Evolutionary conservation across 2,797 vertebrate genomes (phyloP).

Genomic region (Crossoptilon crossoptilon): DNA sequence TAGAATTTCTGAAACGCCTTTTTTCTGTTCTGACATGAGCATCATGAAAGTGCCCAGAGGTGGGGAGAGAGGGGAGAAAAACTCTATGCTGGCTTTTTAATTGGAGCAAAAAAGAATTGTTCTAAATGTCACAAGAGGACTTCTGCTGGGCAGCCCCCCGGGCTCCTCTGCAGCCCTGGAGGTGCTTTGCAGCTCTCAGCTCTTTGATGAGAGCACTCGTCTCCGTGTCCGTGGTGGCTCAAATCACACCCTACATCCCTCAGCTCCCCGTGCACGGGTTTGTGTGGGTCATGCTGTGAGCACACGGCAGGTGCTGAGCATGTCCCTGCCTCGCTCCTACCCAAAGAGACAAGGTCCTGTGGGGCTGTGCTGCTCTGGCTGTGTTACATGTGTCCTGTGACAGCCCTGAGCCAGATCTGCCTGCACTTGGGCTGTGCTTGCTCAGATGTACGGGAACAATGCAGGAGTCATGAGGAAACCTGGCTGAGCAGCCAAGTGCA

Average conservation of each 20-base stretch:
- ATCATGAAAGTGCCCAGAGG: not conserved
- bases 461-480: not conserved
- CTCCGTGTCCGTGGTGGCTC: not conserved
- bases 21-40: not conserved
- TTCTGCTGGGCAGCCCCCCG: not conserved
- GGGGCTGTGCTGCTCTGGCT: not conserved
- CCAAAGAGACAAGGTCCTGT: not conserved
- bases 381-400: not conserved
- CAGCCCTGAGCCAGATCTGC: not conserved
- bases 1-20: not conserved
- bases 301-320: not conserved
- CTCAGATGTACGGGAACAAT: not conserved
- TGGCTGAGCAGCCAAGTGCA: not conserved
- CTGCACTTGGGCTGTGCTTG: not conserved
- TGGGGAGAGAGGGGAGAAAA: not conserved
- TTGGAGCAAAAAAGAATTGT: not conserved
- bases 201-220: not conserved
- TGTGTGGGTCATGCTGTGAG: not conserved
- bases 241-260: rapidly evolving
- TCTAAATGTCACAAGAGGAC: not conserved
- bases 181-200: not conserved
- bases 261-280: not conserved
- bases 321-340: not conserved
- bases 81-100: not conserved
- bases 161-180: not conserved